Percentiles rank a stretch among this genome's conserved stretches.
These are phyloP conservation scores for Ciconia boyciana DNA, from an alignment of 2,113 vertebrate species.

Conservation along the genomic window DNA sequence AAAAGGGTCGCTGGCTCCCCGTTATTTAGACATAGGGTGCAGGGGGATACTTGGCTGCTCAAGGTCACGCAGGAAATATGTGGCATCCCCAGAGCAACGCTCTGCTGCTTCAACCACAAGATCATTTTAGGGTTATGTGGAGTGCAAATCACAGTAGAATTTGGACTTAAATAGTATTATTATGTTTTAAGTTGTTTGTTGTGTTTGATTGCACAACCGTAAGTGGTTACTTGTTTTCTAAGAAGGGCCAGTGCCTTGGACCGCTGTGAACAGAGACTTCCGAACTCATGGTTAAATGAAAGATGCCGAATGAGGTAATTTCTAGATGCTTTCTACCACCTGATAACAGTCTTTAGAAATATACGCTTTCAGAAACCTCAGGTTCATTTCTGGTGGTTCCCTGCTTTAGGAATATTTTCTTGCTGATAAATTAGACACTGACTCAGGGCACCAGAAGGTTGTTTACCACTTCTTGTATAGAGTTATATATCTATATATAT, in stretches of 20 bases:
- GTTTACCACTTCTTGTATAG: background rate
- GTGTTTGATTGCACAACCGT: background rate
- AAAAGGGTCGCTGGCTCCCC: fast-evolving
- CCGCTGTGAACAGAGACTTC: background rate
- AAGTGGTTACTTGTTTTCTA: background rate
- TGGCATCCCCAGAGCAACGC: background rate
- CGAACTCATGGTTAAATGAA: background rate
- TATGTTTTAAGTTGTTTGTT: background rate
- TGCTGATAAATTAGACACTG: background rate
- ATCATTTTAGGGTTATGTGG: background rate
- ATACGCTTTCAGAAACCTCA: constrained; percentile 5
- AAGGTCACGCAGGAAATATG: background rate
- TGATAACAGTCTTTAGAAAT: background rate
- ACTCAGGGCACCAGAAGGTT: background rate
- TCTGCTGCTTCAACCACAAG: background rate
- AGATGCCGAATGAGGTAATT: background rate
- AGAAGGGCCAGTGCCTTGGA: background rate
- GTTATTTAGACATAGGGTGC: fast-evolving
- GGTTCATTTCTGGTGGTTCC: background rate
- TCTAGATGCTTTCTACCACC: background rate
- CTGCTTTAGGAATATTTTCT: background rate
- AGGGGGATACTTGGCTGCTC: background rate
- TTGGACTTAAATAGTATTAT: background rate
- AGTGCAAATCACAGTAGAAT: background rate
- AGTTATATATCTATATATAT: background rate